Conservation (phyloP, 2,797 vertebrate species). For the Protosalanx chinensis region DNA sequence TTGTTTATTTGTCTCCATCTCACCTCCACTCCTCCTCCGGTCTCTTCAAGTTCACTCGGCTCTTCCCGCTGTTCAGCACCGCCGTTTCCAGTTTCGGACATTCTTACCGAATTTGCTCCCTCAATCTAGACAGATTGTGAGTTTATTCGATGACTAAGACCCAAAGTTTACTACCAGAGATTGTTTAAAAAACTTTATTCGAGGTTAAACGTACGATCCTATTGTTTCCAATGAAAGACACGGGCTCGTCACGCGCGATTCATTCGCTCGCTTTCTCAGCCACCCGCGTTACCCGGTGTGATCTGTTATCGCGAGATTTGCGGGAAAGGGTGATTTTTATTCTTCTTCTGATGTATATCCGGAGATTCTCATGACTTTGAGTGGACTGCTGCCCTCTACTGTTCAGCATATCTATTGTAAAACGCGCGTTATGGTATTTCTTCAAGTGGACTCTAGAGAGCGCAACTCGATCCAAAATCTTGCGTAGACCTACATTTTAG, state of each 20-base stretch:
- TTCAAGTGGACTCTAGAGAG: neutral
- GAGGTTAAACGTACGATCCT: conserved; percentile 13
- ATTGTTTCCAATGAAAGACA: conserved; percentile 60
- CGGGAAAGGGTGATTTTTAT: neutral
- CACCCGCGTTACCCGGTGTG: conserved; percentile 46
- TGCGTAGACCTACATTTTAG: too few species aligned
- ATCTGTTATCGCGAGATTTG: conserved; percentile 3
- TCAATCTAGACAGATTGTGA: neutral
- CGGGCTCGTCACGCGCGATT: conserved; percentile 36
- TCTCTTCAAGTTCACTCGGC: conserved; percentile 63
- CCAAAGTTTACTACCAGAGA: neutral
- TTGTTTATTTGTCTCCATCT: conserved; percentile 34
- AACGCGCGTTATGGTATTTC: neutral
- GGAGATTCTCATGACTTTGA: neutral
- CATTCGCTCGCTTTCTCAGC: conserved; percentile 33
- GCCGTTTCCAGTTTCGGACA: conserved; percentile 71
- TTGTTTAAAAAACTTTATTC: conserved; percentile 24
- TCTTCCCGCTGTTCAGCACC: conserved; percentile 73
- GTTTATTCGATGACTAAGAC: neutral
- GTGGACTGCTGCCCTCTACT: neutral
- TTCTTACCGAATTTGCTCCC: conserved; percentile 44
- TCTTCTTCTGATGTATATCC: neutral
- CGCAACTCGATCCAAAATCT: neutral
- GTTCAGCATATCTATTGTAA: neutral
- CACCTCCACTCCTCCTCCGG: conserved; percentile 68